These are phyloP conservation scores for Ornithoptera alexandrae DNA, from an alignment of 2,888 invertebrate species.

Conservation along the genomic window DNA sequence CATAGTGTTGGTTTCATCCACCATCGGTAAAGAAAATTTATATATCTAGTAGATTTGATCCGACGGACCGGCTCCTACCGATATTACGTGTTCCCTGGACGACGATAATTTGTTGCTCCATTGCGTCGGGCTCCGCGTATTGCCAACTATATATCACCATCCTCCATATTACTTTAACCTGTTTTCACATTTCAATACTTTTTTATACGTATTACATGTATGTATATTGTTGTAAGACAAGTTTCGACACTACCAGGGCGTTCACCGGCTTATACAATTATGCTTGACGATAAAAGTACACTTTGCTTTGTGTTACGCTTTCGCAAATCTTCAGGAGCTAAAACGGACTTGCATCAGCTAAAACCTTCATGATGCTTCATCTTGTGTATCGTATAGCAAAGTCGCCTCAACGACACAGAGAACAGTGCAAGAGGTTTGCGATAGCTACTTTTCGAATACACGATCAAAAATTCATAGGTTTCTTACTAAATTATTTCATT, in stretches of 20 bases:
- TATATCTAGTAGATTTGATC: conserved; percentile 27
- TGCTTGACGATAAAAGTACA: too few species aligned
- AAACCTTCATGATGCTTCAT: too few species aligned
- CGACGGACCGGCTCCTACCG: conserved; percentile 54
- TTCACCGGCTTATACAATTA: background rate
- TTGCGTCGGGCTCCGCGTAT: conserved; percentile 61
- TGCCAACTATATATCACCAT: conserved; percentile 41
- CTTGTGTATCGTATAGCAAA: too few species aligned
- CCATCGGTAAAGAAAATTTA: conserved; percentile 19
- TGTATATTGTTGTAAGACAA: background rate
- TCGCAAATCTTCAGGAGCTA: too few species aligned
- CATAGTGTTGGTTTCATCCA: conserved; percentile 13
- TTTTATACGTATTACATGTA: background rate
- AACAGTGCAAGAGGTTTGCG: too few species aligned
- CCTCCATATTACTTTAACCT: conserved; percentile 13
- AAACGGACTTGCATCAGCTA: too few species aligned
- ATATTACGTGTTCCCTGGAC: conserved; percentile 71
- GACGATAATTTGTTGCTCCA: conserved; percentile 75
- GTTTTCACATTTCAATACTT: background rate
- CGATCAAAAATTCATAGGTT: too few species aligned
- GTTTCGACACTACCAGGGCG: background rate
- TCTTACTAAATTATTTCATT: too few species aligned
- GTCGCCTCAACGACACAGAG: too few species aligned
- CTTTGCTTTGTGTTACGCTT: too few species aligned
- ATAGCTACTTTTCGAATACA: too few species aligned